Evolutionary conservation across 2,888 invertebrate species (phyloP).

Genomic region (Odontothrips loti): DNA sequence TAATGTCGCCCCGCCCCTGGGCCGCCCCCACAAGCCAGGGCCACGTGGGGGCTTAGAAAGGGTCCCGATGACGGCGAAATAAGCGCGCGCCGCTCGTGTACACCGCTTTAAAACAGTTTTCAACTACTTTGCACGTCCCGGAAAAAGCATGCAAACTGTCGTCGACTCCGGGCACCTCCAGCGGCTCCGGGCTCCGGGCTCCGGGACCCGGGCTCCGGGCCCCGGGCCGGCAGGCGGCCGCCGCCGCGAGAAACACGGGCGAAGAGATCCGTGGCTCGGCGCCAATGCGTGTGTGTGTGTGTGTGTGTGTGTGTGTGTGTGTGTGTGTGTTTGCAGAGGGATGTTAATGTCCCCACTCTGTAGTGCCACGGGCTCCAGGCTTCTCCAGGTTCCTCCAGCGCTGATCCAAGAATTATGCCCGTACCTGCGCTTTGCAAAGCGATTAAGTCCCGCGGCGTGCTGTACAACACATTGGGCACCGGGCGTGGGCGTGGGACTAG

Average conservation of each 20-base stretch:
- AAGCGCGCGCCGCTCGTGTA: not conserved
- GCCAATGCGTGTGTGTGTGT: constrained; percentile 5
- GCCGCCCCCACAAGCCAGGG: not conserved
- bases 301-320: not conserved
- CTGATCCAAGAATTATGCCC: too few relatives aligned
- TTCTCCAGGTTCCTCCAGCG: too few relatives aligned
- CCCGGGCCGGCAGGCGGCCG: not conserved
- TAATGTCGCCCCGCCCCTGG: not conserved
- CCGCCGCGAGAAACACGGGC: constrained; percentile 3
- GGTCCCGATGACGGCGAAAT: not conserved
- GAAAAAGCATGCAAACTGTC: not conserved
- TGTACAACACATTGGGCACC: too few relatives aligned
- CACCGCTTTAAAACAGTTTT: not conserved
- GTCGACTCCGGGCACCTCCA: not conserved
- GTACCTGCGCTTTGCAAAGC: too few relatives aligned
- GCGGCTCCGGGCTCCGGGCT: not conserved
- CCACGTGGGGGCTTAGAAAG: not conserved
- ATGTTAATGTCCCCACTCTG: constrained; percentile 11
- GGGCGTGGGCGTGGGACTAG: too few relatives aligned
- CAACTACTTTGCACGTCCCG: constrained; percentile 22
- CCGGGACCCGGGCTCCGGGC: too few relatives aligned
- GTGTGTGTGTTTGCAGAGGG: not conserved
- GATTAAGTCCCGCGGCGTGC: too few relatives aligned
- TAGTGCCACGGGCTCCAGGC: not conserved
- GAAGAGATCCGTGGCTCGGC: not conserved